These are phyloP conservation scores for Coracopsis vasa DNA, from an alignment of 2,113 vertebrate species.

Conservation along the genomic window DNA sequence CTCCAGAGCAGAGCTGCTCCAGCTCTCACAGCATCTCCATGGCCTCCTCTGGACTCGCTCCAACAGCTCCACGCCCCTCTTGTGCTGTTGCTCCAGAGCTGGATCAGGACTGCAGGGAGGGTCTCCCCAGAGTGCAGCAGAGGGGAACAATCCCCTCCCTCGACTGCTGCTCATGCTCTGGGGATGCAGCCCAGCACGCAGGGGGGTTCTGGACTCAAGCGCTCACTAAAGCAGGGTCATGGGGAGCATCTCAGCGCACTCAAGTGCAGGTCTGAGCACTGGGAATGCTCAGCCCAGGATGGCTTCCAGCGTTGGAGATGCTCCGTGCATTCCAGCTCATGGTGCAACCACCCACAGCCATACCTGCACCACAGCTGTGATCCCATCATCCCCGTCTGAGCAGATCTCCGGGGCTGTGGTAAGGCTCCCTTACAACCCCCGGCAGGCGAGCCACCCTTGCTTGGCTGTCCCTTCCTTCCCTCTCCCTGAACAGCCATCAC, in stretches of 20 bases:
- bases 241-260: background rate
- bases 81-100: background rate
- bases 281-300: background rate
- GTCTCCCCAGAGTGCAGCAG: background rate
- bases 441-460: background rate
- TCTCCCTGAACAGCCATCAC: constrained; percentile 37
- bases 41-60: background rate
- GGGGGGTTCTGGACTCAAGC: background rate
- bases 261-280: background rate
- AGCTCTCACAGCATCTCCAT: background rate
- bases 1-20: background rate
- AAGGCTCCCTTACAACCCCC: background rate
- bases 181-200: background rate
- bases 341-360: background rate
- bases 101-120: background rate
- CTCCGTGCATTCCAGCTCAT: background rate
- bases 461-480: background rate
- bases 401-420: accelerated
- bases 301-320: background rate
- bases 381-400: background rate
- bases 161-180: background rate
- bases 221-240: background rate
- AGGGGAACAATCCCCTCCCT: background rate
- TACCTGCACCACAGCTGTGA: background rate
- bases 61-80: background rate